Evolutionary conservation across 35 echinoderm and acorn worm genomes (phyloP).

Genomic region (Anneissia japonica): DNA sequence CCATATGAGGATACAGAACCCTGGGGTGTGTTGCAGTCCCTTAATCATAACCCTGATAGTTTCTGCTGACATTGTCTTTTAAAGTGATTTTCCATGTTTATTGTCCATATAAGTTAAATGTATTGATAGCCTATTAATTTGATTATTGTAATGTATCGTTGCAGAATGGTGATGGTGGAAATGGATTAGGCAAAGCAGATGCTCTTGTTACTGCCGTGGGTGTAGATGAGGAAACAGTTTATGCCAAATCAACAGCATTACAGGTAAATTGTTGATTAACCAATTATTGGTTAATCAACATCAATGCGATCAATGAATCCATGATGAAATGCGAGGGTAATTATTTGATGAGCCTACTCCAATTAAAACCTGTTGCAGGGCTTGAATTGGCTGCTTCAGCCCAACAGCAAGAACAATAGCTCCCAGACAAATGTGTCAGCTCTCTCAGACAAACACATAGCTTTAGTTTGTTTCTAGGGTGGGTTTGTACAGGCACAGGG

Average conservation of each 20-base stretch:
- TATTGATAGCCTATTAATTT: neutral
- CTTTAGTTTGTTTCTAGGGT: no score
- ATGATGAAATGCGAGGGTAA: no score
- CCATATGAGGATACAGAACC: neutral
- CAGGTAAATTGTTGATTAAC: conserved; percentile 45
- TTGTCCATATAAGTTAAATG: neutral
- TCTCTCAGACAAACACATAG: no score
- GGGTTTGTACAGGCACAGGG: no score
- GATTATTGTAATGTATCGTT: neutral
- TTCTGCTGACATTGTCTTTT: neutral
- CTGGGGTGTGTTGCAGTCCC: neutral
- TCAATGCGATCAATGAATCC: no score
- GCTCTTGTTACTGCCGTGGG: conserved; percentile 85
- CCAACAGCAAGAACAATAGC: no score
- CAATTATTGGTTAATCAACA: neutral
- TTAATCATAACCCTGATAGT: neutral
- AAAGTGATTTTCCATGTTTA: neutral
- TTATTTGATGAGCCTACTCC: no score
- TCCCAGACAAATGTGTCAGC: no score
- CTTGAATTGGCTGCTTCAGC: no score
- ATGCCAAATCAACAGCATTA: conserved; percentile 91
- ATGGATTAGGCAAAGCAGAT: conserved; percentile 52
- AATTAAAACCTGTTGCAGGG: no score
- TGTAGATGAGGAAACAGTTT: conserved; percentile 88
- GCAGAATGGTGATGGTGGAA: conserved; percentile 43